Base-by-base conservation (phyloP, 2,113 vertebrate genomes). In the Nesoenas mayeri region DNA sequence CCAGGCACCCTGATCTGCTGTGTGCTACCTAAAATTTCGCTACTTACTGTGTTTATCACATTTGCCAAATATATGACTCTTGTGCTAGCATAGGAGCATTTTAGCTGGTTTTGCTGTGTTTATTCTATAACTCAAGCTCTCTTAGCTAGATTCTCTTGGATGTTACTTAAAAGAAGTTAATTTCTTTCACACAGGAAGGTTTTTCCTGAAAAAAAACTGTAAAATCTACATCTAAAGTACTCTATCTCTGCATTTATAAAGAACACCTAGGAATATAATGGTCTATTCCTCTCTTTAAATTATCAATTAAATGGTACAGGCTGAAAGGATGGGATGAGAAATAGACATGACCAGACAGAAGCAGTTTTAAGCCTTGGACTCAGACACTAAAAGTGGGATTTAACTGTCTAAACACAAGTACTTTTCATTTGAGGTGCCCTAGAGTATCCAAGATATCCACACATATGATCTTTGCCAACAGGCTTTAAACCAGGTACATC, bases 391-490 rank as follows among this genome's bases (percentile, higher is more conserved):
- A 81, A 89, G 93, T 11, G 1, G 89, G 80, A 81, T 91, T 89
- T 80, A 89, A 92, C 93, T 96, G 94, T 97, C 95, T 89, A 81
- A 93, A 95, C 0, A 6, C 77, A 93, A 89, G 34, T 91, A 57
- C 61, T 72, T 95, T 85, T 65, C 65, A 42, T 95, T 85, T 97
- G 95, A 96, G 83, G 89, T 92, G 93, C 93, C 95, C 95, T 96
- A 91, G 69, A 95, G 91, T 95, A 81, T 85, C 91, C 93, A 95
- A 85, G 85, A 91, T 86, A 95, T 75, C 95, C 89, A 92, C 96
- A 96, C 96, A 93, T 96, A 95, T 95, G 94, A 96, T 97, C 86
- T 95, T 97, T 96, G 95, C 95, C 95, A 97, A 92, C 80, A 96
- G 96, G 95, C 96, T 96, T 97, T 96, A 97, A 89, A 91, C 56